Conservation (phyloP, 1,140 invertebrate species). For the Protaetia brevitarsis region DNA sequence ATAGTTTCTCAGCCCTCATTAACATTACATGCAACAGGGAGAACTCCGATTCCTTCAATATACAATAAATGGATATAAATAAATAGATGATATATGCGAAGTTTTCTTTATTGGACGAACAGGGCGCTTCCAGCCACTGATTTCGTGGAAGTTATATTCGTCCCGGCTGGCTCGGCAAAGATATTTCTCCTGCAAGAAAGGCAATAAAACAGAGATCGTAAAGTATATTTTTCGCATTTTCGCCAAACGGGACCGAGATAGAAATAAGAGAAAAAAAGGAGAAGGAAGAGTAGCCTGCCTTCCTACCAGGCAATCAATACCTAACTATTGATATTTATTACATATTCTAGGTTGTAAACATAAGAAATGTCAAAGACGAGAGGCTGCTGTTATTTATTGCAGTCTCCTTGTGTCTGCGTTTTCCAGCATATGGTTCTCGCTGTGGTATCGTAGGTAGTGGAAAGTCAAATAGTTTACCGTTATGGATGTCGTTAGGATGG, state of each 20-base stretch:
- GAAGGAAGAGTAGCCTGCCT: too few species aligned
- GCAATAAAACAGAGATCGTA: conserved; percentile 14
- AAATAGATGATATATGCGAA: conserved; percentile 8
- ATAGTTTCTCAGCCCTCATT: background rate
- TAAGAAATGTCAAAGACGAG: background rate
- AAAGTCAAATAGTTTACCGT: background rate
- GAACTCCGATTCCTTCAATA: background rate
- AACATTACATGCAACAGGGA: background rate
- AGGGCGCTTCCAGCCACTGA: background rate
- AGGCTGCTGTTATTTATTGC: conserved; percentile 6
- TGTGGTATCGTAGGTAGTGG: background rate
- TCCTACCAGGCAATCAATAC: background rate
- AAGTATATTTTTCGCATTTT: conserved; percentile 14
- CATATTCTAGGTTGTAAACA: conserved; percentile 13
- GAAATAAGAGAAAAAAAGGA: background rate
- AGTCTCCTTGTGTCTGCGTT: background rate
- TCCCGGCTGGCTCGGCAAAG: background rate
- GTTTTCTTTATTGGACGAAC: background rate
- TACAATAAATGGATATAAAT: background rate
- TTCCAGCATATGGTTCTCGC: too few species aligned
- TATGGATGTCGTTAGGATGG: background rate
- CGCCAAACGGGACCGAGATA: background rate
- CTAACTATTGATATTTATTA: conserved; percentile 9
- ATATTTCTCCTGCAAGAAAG: background rate
- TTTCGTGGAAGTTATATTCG: background rate